Evolutionary conservation across 2,113 vertebrate genomes (phyloP), one percentile per base, ranked within the genome.

Genomic region (Barbus barbus): DNA sequence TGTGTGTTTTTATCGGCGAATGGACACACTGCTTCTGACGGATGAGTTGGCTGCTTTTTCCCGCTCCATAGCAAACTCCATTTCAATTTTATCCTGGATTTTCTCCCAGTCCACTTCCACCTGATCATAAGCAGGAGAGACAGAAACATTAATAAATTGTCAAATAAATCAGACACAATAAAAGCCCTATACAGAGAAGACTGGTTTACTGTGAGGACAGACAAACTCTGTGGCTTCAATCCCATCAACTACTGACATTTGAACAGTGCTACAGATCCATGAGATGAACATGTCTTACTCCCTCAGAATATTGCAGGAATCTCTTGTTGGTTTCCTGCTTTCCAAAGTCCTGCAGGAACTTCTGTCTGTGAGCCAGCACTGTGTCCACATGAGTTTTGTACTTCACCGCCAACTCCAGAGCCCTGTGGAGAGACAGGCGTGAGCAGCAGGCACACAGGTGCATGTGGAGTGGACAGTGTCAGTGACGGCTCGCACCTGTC

Each of bases 381-480:
- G 98, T 99, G 93, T 99, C 98, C 85, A 99, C 96, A 33, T 99
- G 98, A 36, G 97, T 99, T 93, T 96, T 99, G 90, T 99, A 95
- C 93, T 98, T 99, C 86, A 99, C 95, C 73, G 98, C 97, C 87
- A 99, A 93, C n/a, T 99, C 97, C 86, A 99, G 92, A 26, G 98
- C 98, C 89, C 97, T 99, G 89, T 18, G 56, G 36, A 94, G 72
- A 89, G 79, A 84, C n/a, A 61, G 0, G 41, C 7, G 60, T n/a
- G 83, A 31, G 71, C 81, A 86, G 53, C 6, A 22, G 8, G 79
- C 24, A 67, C 65, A 72, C 38, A 71, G n/a, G n/a, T n/a, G n/a
- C n/a, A n/a, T n/a, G n/a, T 13, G 31, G 38, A 6, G 48, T 51
- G 81, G 36, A 65, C 14, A 7, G 63, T 9, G 7, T 65, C 63